A percentile compares a stretch with the other conserved stretches of the same genome.
phyloP scores from a whole-genome alignment of 2,797 vertebrate species.

The Alca torda region DNA sequence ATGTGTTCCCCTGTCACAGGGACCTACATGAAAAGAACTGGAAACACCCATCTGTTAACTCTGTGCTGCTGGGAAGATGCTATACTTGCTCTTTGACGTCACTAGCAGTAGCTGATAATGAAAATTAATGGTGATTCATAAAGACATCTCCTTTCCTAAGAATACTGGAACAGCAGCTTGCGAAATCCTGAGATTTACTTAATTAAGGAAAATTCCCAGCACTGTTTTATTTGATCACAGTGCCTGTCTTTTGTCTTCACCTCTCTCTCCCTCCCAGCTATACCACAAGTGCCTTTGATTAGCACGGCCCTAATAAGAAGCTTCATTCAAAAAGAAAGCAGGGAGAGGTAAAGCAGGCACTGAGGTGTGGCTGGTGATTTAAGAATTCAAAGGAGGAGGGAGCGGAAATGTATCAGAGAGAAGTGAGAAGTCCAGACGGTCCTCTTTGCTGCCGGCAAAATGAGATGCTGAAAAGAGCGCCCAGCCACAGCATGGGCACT shows the following conservation, averaged over 20 bases:
- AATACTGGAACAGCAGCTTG: constrained; percentile 23
- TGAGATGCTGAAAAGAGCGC: background rate
- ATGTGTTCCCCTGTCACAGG: rapidly evolving
- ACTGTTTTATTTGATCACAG: background rate
- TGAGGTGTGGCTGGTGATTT: constrained; percentile 4
- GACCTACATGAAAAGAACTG: background rate
- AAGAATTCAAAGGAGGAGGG: background rate
- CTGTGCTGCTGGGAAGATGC: background rate
- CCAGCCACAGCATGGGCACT: background rate
- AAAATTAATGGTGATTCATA: constrained; percentile 35
- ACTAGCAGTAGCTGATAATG: background rate
- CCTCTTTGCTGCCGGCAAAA: background rate
- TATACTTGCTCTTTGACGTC: background rate
- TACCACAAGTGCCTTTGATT: background rate
- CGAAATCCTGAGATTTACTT: background rate
- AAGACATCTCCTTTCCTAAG: background rate
- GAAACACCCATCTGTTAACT: background rate
- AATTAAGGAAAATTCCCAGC: constrained; percentile 21
- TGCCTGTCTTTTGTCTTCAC: background rate
- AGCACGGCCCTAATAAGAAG: background rate
- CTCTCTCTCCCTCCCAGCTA: background rate
- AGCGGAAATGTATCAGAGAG: background rate
- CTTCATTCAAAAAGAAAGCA: constrained; percentile 26
- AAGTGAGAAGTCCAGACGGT: background rate
- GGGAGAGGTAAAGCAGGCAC: background rate